Evolutionary conservation across 2,888 invertebrate species (phyloP).

Genomic region (Dusona sp.): DNA sequence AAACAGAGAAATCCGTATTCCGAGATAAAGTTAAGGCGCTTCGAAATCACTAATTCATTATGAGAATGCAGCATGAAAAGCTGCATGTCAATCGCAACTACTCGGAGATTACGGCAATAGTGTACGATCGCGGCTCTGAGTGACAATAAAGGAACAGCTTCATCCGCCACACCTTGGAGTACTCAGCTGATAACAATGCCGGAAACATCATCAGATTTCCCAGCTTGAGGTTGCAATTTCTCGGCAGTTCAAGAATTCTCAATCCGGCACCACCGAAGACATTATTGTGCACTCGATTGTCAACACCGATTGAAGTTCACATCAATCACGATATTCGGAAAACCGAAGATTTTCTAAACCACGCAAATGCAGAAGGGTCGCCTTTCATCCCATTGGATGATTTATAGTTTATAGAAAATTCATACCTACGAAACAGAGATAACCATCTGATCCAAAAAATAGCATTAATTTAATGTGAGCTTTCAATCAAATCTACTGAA

Average conservation of each 20-base stretch:
- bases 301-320: not conserved
- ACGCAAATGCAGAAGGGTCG: not conserved
- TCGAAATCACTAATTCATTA: constrained; percentile 8
- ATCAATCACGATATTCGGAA: not conserved
- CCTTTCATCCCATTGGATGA: not conserved
- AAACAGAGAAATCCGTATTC: not conserved
- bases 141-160: not conserved
- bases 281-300: not conserved
- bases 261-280: not conserved
- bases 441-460: not conserved
- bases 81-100: not conserved
- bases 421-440: not conserved
- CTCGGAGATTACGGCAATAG: not conserved
- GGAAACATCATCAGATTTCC: constrained; percentile 2
- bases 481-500: not conserved
- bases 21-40: not conserved
- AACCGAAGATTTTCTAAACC: not conserved
- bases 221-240: not conserved
- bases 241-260: not conserved
- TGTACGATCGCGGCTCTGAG: not conserved
- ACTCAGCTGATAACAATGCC: constrained; percentile 8
- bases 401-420: not conserved
- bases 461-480: not conserved
- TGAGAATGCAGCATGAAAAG: not conserved
- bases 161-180: not conserved